A percentile compares a stretch with the other conserved stretches of the same genome.
These are phyloP conservation scores for Hemibagrus wyckioides DNA, from an alignment of 2,113 vertebrate genomes.

Conservation along the genomic window DNA sequence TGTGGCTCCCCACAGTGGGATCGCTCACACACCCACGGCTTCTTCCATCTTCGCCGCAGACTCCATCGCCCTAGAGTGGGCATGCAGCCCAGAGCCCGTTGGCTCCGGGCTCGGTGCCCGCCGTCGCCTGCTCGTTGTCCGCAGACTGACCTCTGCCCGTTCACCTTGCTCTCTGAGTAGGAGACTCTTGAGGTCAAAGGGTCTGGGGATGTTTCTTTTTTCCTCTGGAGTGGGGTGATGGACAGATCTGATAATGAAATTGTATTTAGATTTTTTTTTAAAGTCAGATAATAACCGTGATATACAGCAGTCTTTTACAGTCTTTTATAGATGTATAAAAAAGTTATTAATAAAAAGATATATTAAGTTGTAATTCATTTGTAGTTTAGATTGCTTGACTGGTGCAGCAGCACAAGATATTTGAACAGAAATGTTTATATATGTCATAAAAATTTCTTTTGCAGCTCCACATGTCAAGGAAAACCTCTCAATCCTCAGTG, in stretches of 20 bases:
- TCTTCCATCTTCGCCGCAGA: slow-evolving; percentile 17
- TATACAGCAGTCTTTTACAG: not conserved
- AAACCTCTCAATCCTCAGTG: not conserved
- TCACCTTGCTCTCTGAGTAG: slow-evolving; percentile 27
- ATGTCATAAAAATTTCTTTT: not conserved
- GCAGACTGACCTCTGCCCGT: slow-evolving; percentile 39
- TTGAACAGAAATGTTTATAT: not conserved
- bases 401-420: not conserved
- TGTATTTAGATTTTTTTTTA: not conserved
- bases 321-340: not conserved
- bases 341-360: not conserved
- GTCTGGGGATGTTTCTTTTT: not conserved
- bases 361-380: not conserved
- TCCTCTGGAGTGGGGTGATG: not conserved
- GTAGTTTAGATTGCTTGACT: not conserved
- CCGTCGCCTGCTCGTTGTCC: slow-evolving; percentile 14
- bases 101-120: slow-evolving; percentile 45
- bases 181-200: not conserved
- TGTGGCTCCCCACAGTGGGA: slow-evolving; percentile 18
- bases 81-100: slow-evolving; percentile 35
- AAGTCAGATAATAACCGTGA: too few relatives aligned
- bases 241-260: not conserved
- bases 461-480: not conserved
- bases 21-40: slow-evolving; percentile 39
- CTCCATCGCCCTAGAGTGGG: slow-evolving; percentile 8